Evolutionary conservation across 1,140 invertebrate genomes (phyloP).

Genomic region (Aphis gossypii): DNA sequence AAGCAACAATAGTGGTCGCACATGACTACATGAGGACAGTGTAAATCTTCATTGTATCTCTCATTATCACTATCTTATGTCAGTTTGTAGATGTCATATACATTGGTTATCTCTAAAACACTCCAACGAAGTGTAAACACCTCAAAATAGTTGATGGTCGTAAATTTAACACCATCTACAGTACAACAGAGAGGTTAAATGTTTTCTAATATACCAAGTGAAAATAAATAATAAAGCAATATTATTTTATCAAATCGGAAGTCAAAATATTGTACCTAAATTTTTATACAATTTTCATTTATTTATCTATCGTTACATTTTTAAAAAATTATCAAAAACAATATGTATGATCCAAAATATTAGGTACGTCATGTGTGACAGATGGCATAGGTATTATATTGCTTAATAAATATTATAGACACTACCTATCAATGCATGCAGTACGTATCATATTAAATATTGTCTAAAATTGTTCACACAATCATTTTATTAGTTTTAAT

Average conservation of each 20-base stretch:
- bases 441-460: background rate
- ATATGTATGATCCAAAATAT: background rate
- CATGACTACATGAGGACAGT: background rate
- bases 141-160: background rate
- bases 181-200: background rate
- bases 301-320: background rate
- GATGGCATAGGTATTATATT: background rate
- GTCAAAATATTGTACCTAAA: background rate
- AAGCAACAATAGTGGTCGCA: background rate
- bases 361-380: background rate
- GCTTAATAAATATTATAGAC: background rate
- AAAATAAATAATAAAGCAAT: background rate
- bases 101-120: background rate
- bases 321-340: background rate
- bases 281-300: background rate
- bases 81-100: background rate
- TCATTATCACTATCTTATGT: background rate
- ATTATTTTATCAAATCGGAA: background rate
- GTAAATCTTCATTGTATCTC: slow-evolving; percentile 8
- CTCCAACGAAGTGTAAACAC: background rate
- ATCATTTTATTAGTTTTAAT: background rate
- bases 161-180: background rate
- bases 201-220: background rate
- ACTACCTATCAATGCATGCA: too few species aligned
- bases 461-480: background rate